A percentile compares a stretch with the other conserved stretches of the same genome.
Conservation (phyloP, 1,140 invertebrate genomes). For the Cephus cinctus region DNA sequence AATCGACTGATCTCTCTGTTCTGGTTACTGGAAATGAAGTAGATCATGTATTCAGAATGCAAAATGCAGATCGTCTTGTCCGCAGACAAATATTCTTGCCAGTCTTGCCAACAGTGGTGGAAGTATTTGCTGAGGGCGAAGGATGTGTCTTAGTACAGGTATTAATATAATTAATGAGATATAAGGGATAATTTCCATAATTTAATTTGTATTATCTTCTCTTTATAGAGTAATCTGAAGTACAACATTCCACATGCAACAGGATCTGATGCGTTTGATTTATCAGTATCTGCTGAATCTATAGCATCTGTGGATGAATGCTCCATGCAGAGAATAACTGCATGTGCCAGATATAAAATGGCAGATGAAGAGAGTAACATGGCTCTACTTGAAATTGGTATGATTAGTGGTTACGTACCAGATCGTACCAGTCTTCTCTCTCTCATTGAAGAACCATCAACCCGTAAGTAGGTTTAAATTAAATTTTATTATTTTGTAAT, state of each 20-base stretch:
- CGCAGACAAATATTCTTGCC: conserved; percentile 46
- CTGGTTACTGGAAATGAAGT: conserved; percentile 42
- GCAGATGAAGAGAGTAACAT: conserved; percentile 60
- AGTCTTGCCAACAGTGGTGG: conserved; percentile 52
- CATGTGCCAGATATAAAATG: conserved; percentile 50
- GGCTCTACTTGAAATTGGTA: conserved; percentile 64
- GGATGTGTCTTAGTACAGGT: conserved; percentile 65
- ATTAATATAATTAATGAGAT: too few relatives aligned
- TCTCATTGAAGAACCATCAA: conserved; percentile 47
- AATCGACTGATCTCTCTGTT: conserved; percentile 47
- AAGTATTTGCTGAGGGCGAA: conserved; percentile 56
- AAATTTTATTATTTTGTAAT: not conserved
- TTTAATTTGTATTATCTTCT: conserved; percentile 3
- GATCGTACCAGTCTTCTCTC: conserved; percentile 56
- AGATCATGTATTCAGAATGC: conserved; percentile 42
- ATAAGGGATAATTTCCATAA: conserved; percentile 9
- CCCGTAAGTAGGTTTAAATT: conserved; percentile 40
- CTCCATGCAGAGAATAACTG: conserved; percentile 42
- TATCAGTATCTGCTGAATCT: conserved; percentile 38
- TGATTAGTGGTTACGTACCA: conserved; percentile 66
- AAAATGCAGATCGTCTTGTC: conserved; percentile 52
- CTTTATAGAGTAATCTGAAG: conserved; percentile 54
- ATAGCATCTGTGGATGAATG: conserved; percentile 42
- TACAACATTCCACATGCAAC: conserved; percentile 54
- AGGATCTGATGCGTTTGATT: conserved; percentile 51